Conservation (phyloP, 2,113 vertebrate genomes). For the Hemicordylus capensis region DNA sequence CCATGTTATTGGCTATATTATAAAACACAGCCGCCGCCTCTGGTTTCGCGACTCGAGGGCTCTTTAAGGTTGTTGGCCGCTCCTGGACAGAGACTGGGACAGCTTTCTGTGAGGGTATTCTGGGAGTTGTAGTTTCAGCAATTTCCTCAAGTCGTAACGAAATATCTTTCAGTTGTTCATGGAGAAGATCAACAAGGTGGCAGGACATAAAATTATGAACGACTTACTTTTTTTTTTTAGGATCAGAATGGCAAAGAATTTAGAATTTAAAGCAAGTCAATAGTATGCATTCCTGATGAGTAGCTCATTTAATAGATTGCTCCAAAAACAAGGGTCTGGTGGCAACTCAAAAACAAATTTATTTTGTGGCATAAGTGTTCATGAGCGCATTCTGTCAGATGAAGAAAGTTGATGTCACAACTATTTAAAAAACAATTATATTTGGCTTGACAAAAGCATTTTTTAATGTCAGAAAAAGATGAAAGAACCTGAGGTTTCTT, state of each 20-base stretch:
- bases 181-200: neutral
- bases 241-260: neutral
- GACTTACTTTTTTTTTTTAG: neutral
- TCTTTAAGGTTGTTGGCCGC: neutral
- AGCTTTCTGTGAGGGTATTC: neutral
- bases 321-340: neutral
- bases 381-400: neutral
- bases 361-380: too few relatives aligned
- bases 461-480: neutral
- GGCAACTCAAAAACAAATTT: neutral
- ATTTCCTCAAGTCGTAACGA: neutral
- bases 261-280: neutral
- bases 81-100: neutral
- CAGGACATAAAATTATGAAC: neutral
- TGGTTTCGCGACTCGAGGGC: too few relatives aligned
- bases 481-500: neutral
- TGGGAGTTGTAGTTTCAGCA: constrained; percentile 26
- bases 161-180: neutral
- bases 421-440: neutral
- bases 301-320: neutral
- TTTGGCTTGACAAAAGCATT: neutral
- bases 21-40: neutral
- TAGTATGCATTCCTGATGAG: neutral
- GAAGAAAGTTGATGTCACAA: neutral
- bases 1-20: neutral